Percentiles rank a stretch among this genome's conserved stretches.
These are phyloP conservation scores for Dione vanillae DNA, from an alignment of 2,888 invertebrate species.

Conservation along the genomic window DNA sequence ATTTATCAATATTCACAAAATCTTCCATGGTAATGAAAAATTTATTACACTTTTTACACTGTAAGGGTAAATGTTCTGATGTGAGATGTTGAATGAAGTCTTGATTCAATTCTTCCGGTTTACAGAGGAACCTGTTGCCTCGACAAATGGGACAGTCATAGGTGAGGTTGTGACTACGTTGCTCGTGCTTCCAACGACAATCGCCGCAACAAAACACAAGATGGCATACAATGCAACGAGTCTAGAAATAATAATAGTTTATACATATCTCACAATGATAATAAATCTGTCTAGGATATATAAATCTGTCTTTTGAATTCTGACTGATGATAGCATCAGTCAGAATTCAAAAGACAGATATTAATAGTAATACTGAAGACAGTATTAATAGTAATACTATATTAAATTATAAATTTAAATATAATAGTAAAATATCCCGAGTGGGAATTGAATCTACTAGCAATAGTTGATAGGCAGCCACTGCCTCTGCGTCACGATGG, in stretches of 20 bases:
- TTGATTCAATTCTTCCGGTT: constrained; percentile 60
- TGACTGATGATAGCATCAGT: too few species aligned
- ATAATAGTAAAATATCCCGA: too few species aligned
- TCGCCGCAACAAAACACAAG: constrained; percentile 73
- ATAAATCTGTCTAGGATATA: too few species aligned
- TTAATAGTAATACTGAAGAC: too few species aligned
- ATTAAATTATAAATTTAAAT: too few species aligned
- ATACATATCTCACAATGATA: too few species aligned
- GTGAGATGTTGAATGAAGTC: constrained; percentile 67
- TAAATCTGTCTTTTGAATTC: too few species aligned
- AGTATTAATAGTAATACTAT: too few species aligned
- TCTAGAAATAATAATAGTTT: constrained; percentile 58
- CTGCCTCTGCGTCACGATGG: too few species aligned
- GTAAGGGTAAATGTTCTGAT: constrained; percentile 68
- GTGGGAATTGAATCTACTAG: too few species aligned
- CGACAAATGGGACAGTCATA: constrained; percentile 78
- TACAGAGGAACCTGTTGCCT: constrained; percentile 65
- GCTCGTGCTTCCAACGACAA: constrained; percentile 76
- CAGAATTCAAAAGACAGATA: too few species aligned
- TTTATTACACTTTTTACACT: constrained; percentile 72
- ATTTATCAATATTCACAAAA: constrained; percentile 65
- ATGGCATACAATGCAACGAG: constrained; percentile 74
- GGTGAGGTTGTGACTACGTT: constrained; percentile 62
- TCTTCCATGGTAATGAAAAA: constrained; percentile 71
- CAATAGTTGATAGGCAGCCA: too few species aligned